Conservation (phyloP, 2,113 vertebrate genomes). For the Fukomys damarensis region DNA sequence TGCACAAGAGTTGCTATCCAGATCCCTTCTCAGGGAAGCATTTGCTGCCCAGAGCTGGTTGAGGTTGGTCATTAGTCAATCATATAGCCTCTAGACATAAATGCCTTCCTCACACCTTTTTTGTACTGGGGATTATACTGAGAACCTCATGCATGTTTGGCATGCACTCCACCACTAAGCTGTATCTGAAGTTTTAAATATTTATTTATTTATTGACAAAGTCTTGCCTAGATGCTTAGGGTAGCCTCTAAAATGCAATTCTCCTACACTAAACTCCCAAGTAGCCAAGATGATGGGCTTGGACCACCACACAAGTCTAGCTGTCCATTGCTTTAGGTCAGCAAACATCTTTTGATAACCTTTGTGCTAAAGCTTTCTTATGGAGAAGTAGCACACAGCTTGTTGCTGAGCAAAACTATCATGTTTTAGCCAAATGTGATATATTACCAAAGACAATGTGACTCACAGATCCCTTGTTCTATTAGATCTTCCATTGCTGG, state of each 20-base stretch:
- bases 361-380: neutral
- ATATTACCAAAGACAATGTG: neutral
- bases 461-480: neutral
- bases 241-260: neutral
- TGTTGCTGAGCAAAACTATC: neutral
- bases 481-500: neutral
- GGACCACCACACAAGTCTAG: neutral
- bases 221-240: neutral
- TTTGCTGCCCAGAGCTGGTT: neutral
- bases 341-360: neutral
- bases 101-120: neutral
- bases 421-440: neutral
- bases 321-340: neutral
- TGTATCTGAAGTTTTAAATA: neutral
- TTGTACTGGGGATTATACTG: neutral
- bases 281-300: neutral
- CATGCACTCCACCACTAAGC: neutral
- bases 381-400: neutral
- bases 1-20: neutral
- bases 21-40: neutral
- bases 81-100: neutral
- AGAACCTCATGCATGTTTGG: neutral
- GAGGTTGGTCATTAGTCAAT: neutral
- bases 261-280: neutral
- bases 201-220: neutral